Conservation (phyloP, 2,888 invertebrate species). For the Andrena hattorfiana region DNA sequence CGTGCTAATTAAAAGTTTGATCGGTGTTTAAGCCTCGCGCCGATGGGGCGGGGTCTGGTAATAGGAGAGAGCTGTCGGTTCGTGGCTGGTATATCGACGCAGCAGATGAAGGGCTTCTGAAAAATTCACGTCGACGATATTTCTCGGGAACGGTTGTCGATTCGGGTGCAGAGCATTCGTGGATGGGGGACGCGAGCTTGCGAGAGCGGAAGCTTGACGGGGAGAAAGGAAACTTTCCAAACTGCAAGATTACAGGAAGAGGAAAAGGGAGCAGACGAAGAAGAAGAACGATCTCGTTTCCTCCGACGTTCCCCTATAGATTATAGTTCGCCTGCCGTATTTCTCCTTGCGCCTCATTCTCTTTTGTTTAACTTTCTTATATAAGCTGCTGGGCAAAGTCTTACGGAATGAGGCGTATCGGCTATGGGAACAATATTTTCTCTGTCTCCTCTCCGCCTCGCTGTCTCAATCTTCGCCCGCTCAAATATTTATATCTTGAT, state of each 20-base stretch:
- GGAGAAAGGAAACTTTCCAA: conserved; percentile 42
- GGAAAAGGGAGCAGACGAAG: conserved; percentile 3
- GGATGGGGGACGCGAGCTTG: conserved; percentile 16
- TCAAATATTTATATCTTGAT: conserved; percentile 57
- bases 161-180: conserved; percentile 32
- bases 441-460: conserved; percentile 2
- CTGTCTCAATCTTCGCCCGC: conserved; percentile 41
- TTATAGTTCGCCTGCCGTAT: conserved; percentile 57
- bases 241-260: conserved; percentile 50
- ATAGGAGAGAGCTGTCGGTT: too few relatives aligned
- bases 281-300: conserved; percentile 53
- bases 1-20: too few relatives aligned
- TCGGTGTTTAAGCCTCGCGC: too few relatives aligned
- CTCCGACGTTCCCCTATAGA: conserved; percentile 50
- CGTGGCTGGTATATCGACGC: too few relatives aligned
- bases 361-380: conserved; percentile 70
- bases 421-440: conserved; percentile 68
- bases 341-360: conserved; percentile 45
- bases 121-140: conserved; percentile 11
- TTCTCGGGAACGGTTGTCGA: conserved; percentile 16
- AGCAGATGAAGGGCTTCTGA: not conserved
- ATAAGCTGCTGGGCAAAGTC: conserved; percentile 60
- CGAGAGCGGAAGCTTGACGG: conserved; percentile 8
- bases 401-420: conserved; percentile 52
- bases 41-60: too few relatives aligned